phyloP scores from a whole-genome alignment of 2,113 vertebrate species.

The Heterotilapia buettikoferi region DNA sequence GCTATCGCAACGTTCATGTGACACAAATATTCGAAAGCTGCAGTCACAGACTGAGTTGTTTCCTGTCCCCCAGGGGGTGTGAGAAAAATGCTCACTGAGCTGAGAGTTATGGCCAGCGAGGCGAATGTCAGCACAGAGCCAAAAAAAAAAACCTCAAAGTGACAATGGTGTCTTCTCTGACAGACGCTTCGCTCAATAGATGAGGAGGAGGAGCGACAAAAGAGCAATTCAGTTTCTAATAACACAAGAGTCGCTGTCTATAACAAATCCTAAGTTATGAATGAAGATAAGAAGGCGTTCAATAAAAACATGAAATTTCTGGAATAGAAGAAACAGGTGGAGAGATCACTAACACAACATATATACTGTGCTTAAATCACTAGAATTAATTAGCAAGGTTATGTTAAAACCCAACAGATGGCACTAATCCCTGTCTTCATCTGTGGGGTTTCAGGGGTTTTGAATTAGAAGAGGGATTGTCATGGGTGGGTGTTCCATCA shows the following conservation, averaged over 20 bases:
- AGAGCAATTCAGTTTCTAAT: constrained; percentile 39
- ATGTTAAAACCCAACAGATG: constrained; percentile 46
- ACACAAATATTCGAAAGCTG: background rate
- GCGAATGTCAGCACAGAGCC: constrained; percentile 24
- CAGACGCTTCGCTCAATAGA: background rate
- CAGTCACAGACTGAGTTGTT: constrained; percentile 18
- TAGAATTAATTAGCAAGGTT: constrained; percentile 26
- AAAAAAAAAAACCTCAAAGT: background rate
- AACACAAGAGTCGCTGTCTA: constrained; percentile 45
- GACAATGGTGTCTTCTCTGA: constrained; percentile 28
- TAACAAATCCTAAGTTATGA: constrained; percentile 23
- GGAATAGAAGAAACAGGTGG: background rate
- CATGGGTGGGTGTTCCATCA: background rate
- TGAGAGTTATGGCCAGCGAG: constrained; percentile 51
- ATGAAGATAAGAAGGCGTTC: constrained; percentile 7
- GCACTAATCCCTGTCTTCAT: background rate
- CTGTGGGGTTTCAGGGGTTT: constrained; percentile 2
- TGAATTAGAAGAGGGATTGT: constrained; percentile 8
- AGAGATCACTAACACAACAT: background rate
- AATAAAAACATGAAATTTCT: background rate
- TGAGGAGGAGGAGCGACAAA: constrained; percentile 30
- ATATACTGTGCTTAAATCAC: background rate
- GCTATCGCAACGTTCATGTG: constrained; percentile 42
- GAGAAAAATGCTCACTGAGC: constrained; percentile 45
- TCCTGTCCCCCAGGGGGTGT: constrained; percentile 58